Conservation (phyloP, 2,113 vertebrate genomes). For the Opisthocomus hoazin region DNA sequence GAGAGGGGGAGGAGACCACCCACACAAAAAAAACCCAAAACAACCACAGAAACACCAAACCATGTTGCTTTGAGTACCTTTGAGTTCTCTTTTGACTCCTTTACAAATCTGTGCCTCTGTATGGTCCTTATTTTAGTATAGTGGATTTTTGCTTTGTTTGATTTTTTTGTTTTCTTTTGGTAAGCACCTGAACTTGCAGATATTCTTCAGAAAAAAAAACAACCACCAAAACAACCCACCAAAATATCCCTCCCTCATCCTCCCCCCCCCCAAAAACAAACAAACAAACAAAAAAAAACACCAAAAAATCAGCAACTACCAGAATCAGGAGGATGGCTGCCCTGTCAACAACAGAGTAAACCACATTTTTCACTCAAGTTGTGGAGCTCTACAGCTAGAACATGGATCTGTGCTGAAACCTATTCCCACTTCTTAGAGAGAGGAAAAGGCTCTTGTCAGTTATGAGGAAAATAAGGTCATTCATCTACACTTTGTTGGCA, state of each 20-base stretch:
- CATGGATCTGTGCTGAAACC: not conserved
- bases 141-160: not conserved
- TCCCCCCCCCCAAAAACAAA: too few relatives aligned
- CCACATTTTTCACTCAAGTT: not conserved
- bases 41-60: not conserved
- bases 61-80: not conserved
- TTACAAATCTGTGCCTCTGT: not conserved
- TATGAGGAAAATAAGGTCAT: not conserved
- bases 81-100: not conserved
- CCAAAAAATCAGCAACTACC: not conserved
- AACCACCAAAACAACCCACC: not conserved
- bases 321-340: not conserved
- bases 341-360: not conserved
- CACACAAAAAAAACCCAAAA: not conserved
- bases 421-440: not conserved
- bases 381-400: not conserved
- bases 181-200: not conserved
- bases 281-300: too few relatives aligned
- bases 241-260: too few relatives aligned
- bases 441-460: not conserved
- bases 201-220: not conserved
- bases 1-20: rapidly evolving
- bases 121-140: not conserved
- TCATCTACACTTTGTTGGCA: not conserved
- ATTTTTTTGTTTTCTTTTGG: too few relatives aligned